Evolutionary conservation across 2,797 vertebrate species (phyloP), one percentile per base, ranked within the genome.

Genomic region (Cynodonichthys magdalenae): DNA sequence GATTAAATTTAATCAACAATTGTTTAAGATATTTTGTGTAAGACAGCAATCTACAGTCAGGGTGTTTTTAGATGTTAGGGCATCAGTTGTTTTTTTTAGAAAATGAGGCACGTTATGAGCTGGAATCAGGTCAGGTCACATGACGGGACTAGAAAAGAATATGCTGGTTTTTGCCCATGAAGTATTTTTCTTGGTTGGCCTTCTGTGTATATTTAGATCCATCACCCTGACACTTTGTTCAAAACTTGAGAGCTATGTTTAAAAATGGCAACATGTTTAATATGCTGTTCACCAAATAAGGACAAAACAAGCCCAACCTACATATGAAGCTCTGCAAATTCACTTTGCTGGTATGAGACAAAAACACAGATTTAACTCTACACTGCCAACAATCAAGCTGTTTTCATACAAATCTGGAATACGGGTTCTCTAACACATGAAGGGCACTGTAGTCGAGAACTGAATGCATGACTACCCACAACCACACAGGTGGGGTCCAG

Each of bases 201-300:
- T 45, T 19, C 46, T 19, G 45, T 63, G 46, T 52, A 42, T 31
- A 41, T 61, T 75, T 27, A 36, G 47, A 63, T 45, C 36, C 52
- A 55, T 29, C 29, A 15, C 54, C 19, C 47, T 19, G 19, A 52
- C n/a, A 51, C 36, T 29, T 14, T 15, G 15, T 50, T 49, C 9
- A 54, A 65, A 60, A 39, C 17, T 27, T 18, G 31, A 46, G 8
- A 31, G 36, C 39, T 27, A 3, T 34, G 36, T 27, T 20, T 53
- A 34, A 31, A 66, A 66, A 63, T 36, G 53, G 54, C 20, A 67
- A 56, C 29, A 61, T 59, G 39, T 45, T 10, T 11, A 11, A 55
- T 31, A 31, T 29, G 28, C 18, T 27, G 10, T 41, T 69, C 46
- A 55, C 69, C 71, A 78, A 74, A 72, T 63, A 71, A 69, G 58